These are phyloP conservation scores for Cordylochernes scorpioides DNA, from an alignment of 2,888 invertebrate genomes.

Conservation along the genomic window DNA sequence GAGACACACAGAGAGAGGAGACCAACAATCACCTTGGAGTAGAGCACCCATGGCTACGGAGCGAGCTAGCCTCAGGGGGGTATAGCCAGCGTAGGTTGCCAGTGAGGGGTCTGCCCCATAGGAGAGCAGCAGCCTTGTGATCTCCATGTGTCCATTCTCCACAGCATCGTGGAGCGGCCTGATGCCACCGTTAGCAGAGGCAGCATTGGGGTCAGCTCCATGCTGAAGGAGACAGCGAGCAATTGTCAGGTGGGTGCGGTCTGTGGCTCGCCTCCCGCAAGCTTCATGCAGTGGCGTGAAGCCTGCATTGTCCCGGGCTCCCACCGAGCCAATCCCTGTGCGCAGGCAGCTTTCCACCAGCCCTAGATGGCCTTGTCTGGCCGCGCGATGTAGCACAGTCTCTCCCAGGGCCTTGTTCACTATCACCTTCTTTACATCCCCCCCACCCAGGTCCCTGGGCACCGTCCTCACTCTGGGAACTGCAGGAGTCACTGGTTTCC, in stretches of 20 bases:
- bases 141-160: conserved; percentile 63
- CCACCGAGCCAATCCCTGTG: conserved; percentile 56
- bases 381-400: conserved; percentile 66
- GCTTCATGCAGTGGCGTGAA: conserved; percentile 70
- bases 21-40: conserved; percentile 20
- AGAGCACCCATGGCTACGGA: conserved; percentile 20
- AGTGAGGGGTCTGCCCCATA: conserved; percentile 73
- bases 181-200: conserved; percentile 63
- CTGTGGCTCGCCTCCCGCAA: conserved; percentile 49
- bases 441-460: background rate
- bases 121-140: conserved; percentile 53
- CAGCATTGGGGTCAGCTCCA: conserved; percentile 69
- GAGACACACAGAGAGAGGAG: too few species aligned
- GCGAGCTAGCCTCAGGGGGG: conserved; percentile 39
- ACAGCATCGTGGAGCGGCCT: conserved; percentile 85
- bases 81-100: conserved; percentile 59
- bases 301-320: conserved; percentile 59
- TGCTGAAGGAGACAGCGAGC: conserved; percentile 53
- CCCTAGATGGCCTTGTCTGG: conserved; percentile 56
- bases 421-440: conserved; percentile 61
- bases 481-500: background rate
- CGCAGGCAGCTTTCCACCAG: conserved; percentile 68
- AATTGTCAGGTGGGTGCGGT: conserved; percentile 63
- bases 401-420: conserved; percentile 81
- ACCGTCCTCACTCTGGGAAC: background rate